phyloP scores from a whole-genome alignment of 2,888 invertebrate genomes.

The Cancer borealis region DNA sequence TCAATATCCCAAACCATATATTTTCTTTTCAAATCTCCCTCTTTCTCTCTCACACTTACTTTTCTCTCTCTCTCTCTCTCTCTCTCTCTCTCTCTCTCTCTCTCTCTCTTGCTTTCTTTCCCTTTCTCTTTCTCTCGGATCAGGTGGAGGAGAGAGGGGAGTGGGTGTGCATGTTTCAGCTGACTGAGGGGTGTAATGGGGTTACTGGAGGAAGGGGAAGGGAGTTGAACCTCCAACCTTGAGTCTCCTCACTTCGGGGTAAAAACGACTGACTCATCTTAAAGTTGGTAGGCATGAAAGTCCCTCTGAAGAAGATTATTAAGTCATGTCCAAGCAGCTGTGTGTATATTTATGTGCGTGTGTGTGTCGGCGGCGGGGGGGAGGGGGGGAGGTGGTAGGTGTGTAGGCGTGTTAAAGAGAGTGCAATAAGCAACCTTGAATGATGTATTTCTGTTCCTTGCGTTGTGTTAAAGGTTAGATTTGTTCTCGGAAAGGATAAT shows the following conservation, averaged over 20 bases:
- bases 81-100: slow-evolving; percentile 35
- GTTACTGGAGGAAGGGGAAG: slow-evolving; percentile 4
- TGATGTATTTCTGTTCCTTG: no score
- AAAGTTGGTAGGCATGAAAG: background rate
- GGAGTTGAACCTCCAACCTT: background rate
- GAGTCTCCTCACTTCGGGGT: background rate
- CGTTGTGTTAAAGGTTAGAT: no score
- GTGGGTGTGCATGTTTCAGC: slow-evolving; percentile 34
- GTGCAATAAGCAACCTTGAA: no score
- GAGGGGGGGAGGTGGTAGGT: background rate
- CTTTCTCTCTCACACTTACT: slow-evolving; percentile 45
- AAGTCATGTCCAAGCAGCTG: background rate
- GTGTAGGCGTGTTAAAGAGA: background rate
- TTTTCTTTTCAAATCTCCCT: background rate
- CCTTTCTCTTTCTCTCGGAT: background rate
- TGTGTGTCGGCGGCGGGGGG: background rate
- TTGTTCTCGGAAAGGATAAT: no score
- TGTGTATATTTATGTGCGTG: background rate
- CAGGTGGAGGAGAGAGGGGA: slow-evolving; percentile 9
- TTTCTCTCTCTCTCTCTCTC: slow-evolving; percentile 43
- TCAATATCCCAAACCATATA: no score
- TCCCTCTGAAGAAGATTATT: background rate
- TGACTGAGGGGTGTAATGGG: background rate
- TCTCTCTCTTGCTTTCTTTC: slow-evolving; percentile 35
- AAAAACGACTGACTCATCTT: background rate